phyloP scores from a whole-genome alignment of 2,797 vertebrate genomes.

The Hydrocynus forskahlii region DNA sequence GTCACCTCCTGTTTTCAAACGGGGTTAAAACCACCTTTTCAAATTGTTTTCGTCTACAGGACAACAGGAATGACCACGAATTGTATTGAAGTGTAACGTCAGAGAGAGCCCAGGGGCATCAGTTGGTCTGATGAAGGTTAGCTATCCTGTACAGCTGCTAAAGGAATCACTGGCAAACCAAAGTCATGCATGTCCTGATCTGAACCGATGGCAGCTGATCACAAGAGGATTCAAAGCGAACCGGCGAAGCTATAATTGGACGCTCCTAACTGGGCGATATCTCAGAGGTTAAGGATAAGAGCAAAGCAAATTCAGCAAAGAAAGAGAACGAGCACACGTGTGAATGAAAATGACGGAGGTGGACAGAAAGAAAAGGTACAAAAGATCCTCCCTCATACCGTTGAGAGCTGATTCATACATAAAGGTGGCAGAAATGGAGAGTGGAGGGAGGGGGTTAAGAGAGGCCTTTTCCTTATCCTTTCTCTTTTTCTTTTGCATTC shows the following conservation, averaged over 20 bases:
- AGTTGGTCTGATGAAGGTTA: slow-evolving; percentile 23
- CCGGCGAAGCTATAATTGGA: slow-evolving; percentile 31
- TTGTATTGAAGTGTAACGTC: slow-evolving; percentile 13
- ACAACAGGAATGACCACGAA: slow-evolving; percentile 40
- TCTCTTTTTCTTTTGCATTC: slow-evolving; percentile 9
- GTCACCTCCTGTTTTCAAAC: slow-evolving; percentile 12
- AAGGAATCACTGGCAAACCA: slow-evolving; percentile 8
- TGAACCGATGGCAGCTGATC: slow-evolving; percentile 16
- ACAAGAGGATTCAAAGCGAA: neutral
- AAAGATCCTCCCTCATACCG: neutral
- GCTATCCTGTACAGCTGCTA: slow-evolving; percentile 23
- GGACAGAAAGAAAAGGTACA: slow-evolving; percentile 7
- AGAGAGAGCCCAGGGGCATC: slow-evolving; percentile 24
- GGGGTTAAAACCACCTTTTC: slow-evolving; percentile 51
- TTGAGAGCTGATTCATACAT: slow-evolving; percentile 8
- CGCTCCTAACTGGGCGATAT: neutral
- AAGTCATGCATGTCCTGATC: slow-evolving; percentile 7
- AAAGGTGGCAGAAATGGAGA: slow-evolving; percentile 9
- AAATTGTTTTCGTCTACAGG: slow-evolving; percentile 10
- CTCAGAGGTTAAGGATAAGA: slow-evolving; percentile 19
- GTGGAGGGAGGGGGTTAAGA: neutral
- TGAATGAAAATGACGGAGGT: slow-evolving; percentile 12
- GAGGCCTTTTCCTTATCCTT: slow-evolving; percentile 16
- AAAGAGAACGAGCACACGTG: neutral
- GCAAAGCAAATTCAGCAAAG: neutral